A percentile compares a stretch with the other conserved stretches of the same genome.
Evolutionary conservation across 2,888 invertebrate species (phyloP).

Genomic region (Chromoteleia sp.): DNA sequence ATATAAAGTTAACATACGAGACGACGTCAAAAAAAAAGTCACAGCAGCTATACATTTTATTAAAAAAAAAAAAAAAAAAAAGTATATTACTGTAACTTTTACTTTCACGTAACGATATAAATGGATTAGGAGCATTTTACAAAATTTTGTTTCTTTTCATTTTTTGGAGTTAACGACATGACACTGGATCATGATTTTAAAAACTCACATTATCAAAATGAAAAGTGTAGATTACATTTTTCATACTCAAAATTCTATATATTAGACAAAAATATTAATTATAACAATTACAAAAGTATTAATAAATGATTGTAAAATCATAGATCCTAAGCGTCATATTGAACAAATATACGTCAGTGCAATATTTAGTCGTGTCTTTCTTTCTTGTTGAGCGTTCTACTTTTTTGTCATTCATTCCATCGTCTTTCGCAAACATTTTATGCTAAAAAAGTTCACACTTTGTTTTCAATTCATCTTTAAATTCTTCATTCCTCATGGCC

Average conservation of each 20-base stretch:
- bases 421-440: not conserved
- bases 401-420: constrained; percentile 7
- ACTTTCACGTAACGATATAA: constrained; percentile 32
- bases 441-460: not conserved
- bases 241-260: too few species aligned
- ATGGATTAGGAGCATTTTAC: constrained; percentile 61
- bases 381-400: constrained; percentile 27
- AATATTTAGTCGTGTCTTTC: constrained; percentile 18
- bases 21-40: constrained; percentile 39
- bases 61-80: constrained; percentile 40
- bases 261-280: not conserved
- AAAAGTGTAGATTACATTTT: too few species aligned
- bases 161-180: constrained; percentile 28
- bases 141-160: constrained; percentile 42
- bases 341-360: constrained; percentile 28
- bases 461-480: not conserved
- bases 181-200: constrained; percentile 16
- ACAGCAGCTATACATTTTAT: constrained; percentile 25
- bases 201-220: not conserved
- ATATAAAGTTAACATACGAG: constrained; percentile 66
- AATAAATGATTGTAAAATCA: not conserved
- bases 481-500: not conserved
- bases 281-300: not conserved
- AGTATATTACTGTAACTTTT: constrained; percentile 37
- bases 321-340: not conserved